Base-by-base conservation (phyloP, 2,797 vertebrate genomes). In the Myripristis jacobus region DNA sequence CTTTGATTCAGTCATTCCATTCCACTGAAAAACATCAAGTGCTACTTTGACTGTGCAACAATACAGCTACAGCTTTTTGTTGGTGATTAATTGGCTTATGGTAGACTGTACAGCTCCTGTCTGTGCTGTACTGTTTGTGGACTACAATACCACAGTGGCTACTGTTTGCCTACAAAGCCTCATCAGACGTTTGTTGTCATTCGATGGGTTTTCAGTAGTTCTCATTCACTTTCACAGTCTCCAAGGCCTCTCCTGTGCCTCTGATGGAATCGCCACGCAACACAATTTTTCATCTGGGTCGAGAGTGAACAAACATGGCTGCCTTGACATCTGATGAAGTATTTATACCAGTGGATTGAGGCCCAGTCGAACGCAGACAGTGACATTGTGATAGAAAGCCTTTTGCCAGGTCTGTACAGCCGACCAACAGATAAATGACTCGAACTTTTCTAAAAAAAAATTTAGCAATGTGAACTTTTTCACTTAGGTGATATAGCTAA, bases 301-400 rank as follows among this genome's bases (percentile, higher is more conserved):
- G 41, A 66, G 68, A 83, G 65, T 38, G 84, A 86, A 83, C 80
- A 86, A 87, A 89, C 83, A 87, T 64, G 47, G 11, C 70, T 56
- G 83, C 76, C 77, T 82, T 82, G 83, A 89, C 87, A 88, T 72
- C 66, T 58, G 69, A 87, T 88, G 50, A 82, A 86, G 58, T 79
- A 88, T 90, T 88, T 66, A 89, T 86, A 47, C 1, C 29, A 2
- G 21, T 10, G 63, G 54, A 58, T 15, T 24, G 25, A 65, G 60
- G 46, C 19, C 19, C 58, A 47, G 36, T 25, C 61, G 21, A 38
- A 50, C 19, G 48, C 11, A 75, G 38, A 55, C 21, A 16, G 29
- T 51, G 53, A 47, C 38, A 62, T 47, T 77, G 44, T 55, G 44
- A 44, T 77, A 47, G 34, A 19, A 50, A 50, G 54, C 9, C 9